phyloP scores from a whole-genome alignment of 2,888 invertebrate species.

The Drosophila meridionalis region DNA sequence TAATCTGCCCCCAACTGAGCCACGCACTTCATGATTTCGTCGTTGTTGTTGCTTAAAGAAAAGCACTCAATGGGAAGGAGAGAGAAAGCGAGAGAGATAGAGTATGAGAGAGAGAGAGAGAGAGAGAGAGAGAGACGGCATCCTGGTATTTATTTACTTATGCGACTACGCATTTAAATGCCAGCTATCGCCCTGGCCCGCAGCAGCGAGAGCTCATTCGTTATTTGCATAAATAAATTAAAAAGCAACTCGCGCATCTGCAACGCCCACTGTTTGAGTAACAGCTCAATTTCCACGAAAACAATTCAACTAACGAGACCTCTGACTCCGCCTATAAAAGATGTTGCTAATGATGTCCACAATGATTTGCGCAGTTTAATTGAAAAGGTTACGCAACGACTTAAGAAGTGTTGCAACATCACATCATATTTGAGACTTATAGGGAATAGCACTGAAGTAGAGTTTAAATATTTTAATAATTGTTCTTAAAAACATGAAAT shows the following conservation, averaged over 20 bases:
- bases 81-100: neutral
- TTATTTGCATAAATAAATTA: constrained; percentile 74
- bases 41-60: constrained; percentile 3
- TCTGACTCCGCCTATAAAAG: constrained; percentile 47
- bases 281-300: constrained; percentile 68
- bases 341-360: constrained; percentile 75
- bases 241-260: constrained; percentile 48
- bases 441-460: neutral
- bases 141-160: constrained; percentile 45
- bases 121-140: constrained; percentile 1
- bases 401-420: constrained; percentile 27
- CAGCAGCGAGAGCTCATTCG: constrained; percentile 46
- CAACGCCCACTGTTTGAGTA: constrained; percentile 29
- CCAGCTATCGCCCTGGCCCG: constrained; percentile 30
- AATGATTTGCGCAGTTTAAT: constrained; percentile 65
- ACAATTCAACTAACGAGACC: constrained; percentile 49
- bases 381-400: constrained; percentile 42
- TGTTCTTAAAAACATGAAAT: neutral
- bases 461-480: neutral
- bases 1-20: constrained; percentile 36
- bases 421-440: neutral
- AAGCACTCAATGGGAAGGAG: constrained; percentile 25
- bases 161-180: constrained; percentile 46
- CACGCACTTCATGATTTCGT: constrained; percentile 42
- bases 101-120: too few species aligned